Evolutionary conservation across 2,888 invertebrate genomes (phyloP), one percentile per base, ranked within the genome.

Genomic region (Venustoraphidia nigricollis): DNA sequence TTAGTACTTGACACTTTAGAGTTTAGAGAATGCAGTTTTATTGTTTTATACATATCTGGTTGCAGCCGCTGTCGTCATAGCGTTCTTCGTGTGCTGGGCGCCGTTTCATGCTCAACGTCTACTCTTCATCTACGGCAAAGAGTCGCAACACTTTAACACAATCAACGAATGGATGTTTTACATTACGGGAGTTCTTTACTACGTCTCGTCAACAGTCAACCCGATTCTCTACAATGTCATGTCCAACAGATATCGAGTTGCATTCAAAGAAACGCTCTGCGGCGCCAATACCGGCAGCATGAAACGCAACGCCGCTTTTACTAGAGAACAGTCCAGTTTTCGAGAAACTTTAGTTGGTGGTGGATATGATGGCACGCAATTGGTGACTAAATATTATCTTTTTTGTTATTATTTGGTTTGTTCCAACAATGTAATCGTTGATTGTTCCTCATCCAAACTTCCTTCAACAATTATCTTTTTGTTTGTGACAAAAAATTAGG

Each of bases 31-130:
- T 39, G 9, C 11, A 39, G 8, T 13, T 11, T 13, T 38, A n/a
- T n/a, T n/a, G n/a, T n/a, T n/a, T n/a, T n/a, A n/a, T 17, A 14
- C 9, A 42, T 48, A 8, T 51, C 41, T 13, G 36, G 35, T 54
- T 51, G 10, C 71, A 95, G 95, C 88, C 55, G 90, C 90, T 3
- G 94, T 95, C 17, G 95, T 95, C 47, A 74, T 93, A 8, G 85
- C 89, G 36, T 95, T 95, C 72, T 94, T 94, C 71, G 71, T 92
- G 10, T 93, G 94, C 67, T 95, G 95, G 94, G 90, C 92, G 0
- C 95, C 95, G 34, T 95, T 94, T 70, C 95, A 95, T 70, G 79
- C 87, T 52, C 95, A 95, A 67, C 73, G 95, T 8, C 72, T 95
- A 47, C 78, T 91, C 65, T 87, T 83, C 62, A 75, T 88, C 56